phyloP scores from a whole-genome alignment of 2,113 vertebrate species.

The Ivindomyrus marchei region DNA sequence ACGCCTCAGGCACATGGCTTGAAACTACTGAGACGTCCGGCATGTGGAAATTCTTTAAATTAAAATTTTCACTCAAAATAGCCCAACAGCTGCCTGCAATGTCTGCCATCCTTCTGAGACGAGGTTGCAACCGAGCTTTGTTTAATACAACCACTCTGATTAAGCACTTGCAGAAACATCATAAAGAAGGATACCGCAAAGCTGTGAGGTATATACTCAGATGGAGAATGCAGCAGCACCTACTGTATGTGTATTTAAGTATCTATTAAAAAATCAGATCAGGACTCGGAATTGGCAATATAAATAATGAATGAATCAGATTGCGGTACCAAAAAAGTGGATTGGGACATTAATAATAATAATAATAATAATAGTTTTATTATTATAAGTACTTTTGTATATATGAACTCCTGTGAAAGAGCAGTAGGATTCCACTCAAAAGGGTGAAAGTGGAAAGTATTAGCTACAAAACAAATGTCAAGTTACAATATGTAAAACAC shows the following conservation, averaged over 20 bases:
- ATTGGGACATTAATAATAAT: background rate
- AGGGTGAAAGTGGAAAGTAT: background rate
- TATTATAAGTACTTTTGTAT: background rate
- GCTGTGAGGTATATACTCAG: background rate
- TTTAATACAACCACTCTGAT: background rate
- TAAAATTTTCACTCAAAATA: background rate
- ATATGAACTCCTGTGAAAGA: background rate
- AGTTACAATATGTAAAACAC: background rate
- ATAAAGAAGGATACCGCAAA: background rate
- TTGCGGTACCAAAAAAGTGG: background rate
- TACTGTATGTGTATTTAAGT: background rate
- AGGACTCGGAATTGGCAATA: background rate
- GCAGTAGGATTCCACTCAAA: background rate
- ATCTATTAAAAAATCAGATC: background rate
- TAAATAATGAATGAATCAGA: background rate
- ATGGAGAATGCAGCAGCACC: too few species aligned
- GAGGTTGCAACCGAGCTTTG: background rate
- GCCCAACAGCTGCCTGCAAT: background rate
- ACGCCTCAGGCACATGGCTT: background rate
- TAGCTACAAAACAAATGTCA: background rate
- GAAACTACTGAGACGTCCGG: background rate
- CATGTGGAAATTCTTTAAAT: background rate
- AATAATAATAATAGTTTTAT: too few species aligned
- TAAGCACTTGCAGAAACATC: background rate
- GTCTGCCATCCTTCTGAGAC: background rate